Conservation (phyloP, 2,888 invertebrate species). For the Brachylomia viminalis region DNA sequence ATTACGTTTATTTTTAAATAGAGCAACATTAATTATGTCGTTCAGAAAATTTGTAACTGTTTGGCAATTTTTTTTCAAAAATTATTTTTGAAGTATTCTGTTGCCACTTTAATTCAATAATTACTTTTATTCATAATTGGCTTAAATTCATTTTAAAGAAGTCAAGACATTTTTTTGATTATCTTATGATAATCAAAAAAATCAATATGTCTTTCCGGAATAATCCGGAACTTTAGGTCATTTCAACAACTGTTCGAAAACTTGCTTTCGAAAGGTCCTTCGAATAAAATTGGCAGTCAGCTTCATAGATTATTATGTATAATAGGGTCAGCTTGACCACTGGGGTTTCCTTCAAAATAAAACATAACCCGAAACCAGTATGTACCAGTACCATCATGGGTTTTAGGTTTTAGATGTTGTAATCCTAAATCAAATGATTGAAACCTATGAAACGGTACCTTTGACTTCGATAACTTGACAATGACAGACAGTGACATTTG, state of each 20-base stretch:
- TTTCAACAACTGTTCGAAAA: conserved; percentile 4
- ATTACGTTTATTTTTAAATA: not conserved
- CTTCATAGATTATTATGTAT: no score
- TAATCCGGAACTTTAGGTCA: conserved; percentile 2
- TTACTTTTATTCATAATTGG: not conserved
- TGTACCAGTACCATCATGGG: not conserved
- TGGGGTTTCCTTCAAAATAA: not conserved
- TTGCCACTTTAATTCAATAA: not conserved
- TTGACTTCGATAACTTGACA: not conserved
- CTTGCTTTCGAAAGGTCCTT: no score
- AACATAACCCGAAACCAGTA: not conserved
- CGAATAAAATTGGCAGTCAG: no score
- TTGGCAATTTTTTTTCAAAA: not conserved
- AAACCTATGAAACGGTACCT: no score
- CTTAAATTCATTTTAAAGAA: not conserved
- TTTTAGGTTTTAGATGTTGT: not conserved
- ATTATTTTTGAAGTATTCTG: not conserved
- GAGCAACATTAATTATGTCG: conserved; percentile 20
- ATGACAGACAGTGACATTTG: not conserved
- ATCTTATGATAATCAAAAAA: no score
- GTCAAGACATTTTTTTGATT: not conserved
- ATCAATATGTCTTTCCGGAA: no score
- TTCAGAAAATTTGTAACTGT: conserved; percentile 10
- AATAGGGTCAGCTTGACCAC: no score
- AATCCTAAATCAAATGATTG: no score